phyloP scores from a whole-genome alignment of 2,113 vertebrate species.

The Balaenoptera acutorostrata region DNA sequence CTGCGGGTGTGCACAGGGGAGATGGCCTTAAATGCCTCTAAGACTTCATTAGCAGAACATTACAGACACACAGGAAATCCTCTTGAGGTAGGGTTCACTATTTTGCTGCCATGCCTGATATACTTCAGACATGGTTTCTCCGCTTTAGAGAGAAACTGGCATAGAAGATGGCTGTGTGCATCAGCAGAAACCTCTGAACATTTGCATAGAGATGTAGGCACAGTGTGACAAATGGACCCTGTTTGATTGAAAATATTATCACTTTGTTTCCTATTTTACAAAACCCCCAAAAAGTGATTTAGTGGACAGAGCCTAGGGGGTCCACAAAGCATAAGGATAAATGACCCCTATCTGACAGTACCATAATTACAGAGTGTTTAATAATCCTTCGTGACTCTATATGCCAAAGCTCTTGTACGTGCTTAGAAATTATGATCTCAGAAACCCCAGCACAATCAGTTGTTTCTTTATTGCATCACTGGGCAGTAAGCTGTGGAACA shows the following conservation, averaged over 20 bases:
- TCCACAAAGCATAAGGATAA: not conserved
- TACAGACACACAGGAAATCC: not conserved
- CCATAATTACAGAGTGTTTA: not conserved
- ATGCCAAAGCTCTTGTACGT: not conserved
- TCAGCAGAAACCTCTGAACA: not conserved
- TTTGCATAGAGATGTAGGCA: not conserved
- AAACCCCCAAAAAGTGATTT: not conserved
- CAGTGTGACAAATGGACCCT: not conserved
- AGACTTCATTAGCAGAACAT: conserved; percentile 43
- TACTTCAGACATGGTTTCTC: not conserved
- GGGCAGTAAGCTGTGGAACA: not conserved
- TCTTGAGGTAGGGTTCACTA: not conserved
- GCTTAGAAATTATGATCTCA: not conserved
- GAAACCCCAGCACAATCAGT: not conserved
- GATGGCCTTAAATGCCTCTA: conserved; percentile 13
- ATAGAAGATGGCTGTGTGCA: not conserved
- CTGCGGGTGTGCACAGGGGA: not conserved
- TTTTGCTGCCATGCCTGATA: not conserved
- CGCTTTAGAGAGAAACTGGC: not conserved
- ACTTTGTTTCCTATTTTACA: not conserved
- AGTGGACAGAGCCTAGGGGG: not conserved
- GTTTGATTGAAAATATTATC: not conserved
- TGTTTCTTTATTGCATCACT: not conserved
- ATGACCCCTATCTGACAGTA: not conserved
- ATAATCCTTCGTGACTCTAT: not conserved